Conservation (phyloP, 53 echinoderm and acorn worm species). For the Crossaster papposus region DNA sequence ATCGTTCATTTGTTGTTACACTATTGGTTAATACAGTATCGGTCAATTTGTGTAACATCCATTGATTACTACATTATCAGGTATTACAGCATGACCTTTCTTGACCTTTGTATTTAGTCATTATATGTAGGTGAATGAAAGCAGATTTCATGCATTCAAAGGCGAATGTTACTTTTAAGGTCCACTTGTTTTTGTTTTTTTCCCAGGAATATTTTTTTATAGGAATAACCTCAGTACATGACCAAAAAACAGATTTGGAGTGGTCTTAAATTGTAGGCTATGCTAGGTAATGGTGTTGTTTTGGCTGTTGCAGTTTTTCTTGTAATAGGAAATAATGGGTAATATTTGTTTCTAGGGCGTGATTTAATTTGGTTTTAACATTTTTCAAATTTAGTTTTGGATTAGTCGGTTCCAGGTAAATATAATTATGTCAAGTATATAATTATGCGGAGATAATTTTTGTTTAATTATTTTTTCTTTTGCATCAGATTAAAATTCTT, state of each 20-base stretch:
- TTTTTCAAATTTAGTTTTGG: too few relatives aligned
- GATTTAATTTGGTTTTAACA: too few relatives aligned
- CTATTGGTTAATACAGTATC: too few relatives aligned
- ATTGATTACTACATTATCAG: too few relatives aligned
- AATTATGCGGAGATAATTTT: not conserved
- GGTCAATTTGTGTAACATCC: too few relatives aligned
- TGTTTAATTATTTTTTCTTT: not conserved
- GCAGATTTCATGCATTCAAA: not conserved
- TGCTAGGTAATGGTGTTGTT: not conserved
- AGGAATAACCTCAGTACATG: not conserved
- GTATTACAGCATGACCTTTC: not conserved
- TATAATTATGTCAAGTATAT: too few relatives aligned
- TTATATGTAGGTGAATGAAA: not conserved
- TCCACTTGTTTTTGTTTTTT: not conserved
- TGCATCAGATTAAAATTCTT: not conserved
- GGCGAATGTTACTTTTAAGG: not conserved
- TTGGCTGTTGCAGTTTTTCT: not conserved
- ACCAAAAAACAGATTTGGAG: slow-evolving; percentile 7
- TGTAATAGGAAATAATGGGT: too few relatives aligned
- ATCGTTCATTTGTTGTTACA: too few relatives aligned
- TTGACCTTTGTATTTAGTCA: not conserved
- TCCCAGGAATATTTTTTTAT: not conserved
- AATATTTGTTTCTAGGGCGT: too few relatives aligned
- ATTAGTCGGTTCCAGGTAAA: not conserved
- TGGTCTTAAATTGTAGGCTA: not conserved